Evolutionary conservation across 1,140 invertebrate genomes (phyloP), one percentile per base, ranked within the genome.

Genomic region (Himalopsyche phryganea): DNA sequence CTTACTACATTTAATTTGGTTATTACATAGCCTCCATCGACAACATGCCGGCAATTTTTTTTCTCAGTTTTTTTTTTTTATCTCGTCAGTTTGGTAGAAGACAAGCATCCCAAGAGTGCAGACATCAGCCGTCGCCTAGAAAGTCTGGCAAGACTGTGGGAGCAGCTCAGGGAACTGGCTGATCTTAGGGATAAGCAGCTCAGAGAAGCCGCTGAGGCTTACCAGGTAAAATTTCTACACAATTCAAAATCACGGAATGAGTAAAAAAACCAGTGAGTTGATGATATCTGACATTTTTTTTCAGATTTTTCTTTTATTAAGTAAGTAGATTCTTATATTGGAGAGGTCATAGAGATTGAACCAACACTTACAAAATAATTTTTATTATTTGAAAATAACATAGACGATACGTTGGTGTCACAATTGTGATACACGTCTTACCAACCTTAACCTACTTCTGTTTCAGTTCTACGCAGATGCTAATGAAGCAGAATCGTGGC

Each of bases 401-500:
- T n/a, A n/a, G n/a, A n/a, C n/a, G n/a, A n/a, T n/a, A n/a, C n/a
- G n/a, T n/a, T n/a, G n/a, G n/a, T n/a, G n/a, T n/a, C n/a, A n/a
- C n/a, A n/a, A n/a, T n/a, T n/a, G n/a, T n/a, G n/a, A n/a, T n/a
- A n/a, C n/a, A n/a, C n/a, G n/a, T n/a, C n/a, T n/a, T n/a, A n/a
- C n/a, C n/a, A n/a, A n/a, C n/a, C n/a, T n/a, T n/a, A n/a, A n/a
- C n/a, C n/a, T n/a, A n/a, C n/a, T n/a, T n/a, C n/a, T n/a, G n/a
- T 66, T 69, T 11, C 81, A 94, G 81, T 97, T 95, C 77, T 96
- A 95, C 69, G 88, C 93, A 1, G 96, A 98, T 77, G 95, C 94
- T 0, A 98, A 98, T 73, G 96, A 99, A 71, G 91, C 94, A 0
- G 96, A 98, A 67, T 96, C 94, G 0, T 98, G 95, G 94, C 86